These are phyloP conservation scores for Corticium candelabrum DNA, from an alignment of 37 sponge, comb jelly and placozoan species.

Conservation along the genomic window DNA sequence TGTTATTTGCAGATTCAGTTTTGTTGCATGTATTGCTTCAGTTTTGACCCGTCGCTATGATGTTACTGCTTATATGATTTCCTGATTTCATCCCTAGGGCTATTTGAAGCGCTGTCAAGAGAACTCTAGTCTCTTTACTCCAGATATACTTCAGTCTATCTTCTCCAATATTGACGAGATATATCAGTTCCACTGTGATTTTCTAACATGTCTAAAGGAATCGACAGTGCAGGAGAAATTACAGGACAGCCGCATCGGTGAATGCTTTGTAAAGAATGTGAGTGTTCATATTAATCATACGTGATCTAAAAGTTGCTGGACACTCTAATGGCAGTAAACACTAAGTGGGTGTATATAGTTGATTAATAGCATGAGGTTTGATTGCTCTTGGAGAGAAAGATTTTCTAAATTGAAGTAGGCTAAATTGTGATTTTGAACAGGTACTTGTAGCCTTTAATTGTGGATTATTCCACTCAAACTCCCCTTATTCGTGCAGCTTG, in stretches of 20 bases:
- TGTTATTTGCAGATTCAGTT: no score
- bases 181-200: slow-evolving; percentile 49
- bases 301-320: neutral
- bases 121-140: slow-evolving; percentile 42
- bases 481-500: no score
- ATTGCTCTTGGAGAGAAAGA: no score
- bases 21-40: no score
- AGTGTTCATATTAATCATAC: slow-evolving; percentile 15
- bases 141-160: slow-evolving; percentile 42
- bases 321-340: neutral
- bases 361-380: no score
- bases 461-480: no score
- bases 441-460: no score
- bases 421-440: no score
- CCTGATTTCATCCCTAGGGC: slow-evolving; percentile 30
- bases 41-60: no score
- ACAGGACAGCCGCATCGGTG: slow-evolving; percentile 46
- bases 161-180: slow-evolving; percentile 67
- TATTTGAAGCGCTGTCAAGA: slow-evolving; percentile 45
- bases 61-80: no score
- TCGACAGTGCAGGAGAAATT: slow-evolving; percentile 21
- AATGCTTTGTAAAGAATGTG: slow-evolving; percentile 54
- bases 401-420: no score
- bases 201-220: slow-evolving; percentile 42
- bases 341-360: no score